Conservation (phyloP, 2,113 vertebrate species). For the Oenanthe melanoleuca region DNA sequence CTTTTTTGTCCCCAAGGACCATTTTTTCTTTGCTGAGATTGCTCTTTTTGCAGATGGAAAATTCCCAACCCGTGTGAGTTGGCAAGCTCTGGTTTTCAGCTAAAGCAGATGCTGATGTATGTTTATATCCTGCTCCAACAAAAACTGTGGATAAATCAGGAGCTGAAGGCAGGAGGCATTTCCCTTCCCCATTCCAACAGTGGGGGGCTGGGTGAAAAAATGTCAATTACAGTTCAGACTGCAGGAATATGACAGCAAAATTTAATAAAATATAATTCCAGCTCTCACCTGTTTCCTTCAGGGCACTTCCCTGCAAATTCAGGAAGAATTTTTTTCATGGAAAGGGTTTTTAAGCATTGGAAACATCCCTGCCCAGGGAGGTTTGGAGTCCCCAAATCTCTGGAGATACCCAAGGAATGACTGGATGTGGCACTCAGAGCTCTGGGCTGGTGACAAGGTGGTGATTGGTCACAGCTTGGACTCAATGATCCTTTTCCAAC, state of each 20-base stretch:
- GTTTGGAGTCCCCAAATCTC: background rate
- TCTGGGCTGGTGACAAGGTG: background rate
- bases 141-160: background rate
- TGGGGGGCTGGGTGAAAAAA: background rate
- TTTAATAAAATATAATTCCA: background rate
- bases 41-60: background rate
- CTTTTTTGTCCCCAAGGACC: background rate
- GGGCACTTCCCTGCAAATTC: background rate
- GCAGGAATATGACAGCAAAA: background rate
- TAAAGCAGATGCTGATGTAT: background rate
- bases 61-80: background rate
- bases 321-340: background rate
- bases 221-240: background rate
- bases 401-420: background rate
- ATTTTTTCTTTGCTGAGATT: background rate
- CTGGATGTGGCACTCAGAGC: background rate
- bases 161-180: background rate
- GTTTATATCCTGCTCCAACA: background rate
- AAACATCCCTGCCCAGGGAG: background rate
- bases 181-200: background rate
- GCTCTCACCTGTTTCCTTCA: background rate
- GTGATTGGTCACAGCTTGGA: background rate
- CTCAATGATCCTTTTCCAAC: background rate
- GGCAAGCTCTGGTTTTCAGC: background rate
- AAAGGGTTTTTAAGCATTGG: background rate